phyloP scores from a whole-genome alignment of 1,140 invertebrate species.

The Coenobita brevimanus region DNA sequence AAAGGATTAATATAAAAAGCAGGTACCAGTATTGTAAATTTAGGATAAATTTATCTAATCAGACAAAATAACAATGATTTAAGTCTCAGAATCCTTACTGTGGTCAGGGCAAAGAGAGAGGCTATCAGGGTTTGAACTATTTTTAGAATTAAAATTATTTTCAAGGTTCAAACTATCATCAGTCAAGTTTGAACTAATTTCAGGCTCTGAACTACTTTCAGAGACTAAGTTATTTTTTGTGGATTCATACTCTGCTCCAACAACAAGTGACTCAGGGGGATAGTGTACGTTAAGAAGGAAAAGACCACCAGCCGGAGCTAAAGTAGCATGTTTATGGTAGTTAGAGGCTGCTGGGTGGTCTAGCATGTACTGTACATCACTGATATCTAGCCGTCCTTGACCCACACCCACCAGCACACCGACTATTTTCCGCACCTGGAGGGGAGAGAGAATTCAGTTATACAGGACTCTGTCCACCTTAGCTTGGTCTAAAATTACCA shows the following conservation, averaged over 20 bases:
- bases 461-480: constrained; percentile 35
- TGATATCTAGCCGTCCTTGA: constrained; percentile 76
- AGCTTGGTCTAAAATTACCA: neutral
- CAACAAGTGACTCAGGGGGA: constrained; percentile 70
- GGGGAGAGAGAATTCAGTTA: constrained; percentile 68
- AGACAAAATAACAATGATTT: too few relatives aligned
- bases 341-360: constrained; percentile 81
- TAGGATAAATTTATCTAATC: too few relatives aligned
- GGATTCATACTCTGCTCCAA: neutral
- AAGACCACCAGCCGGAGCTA: constrained; percentile 78
- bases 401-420: constrained; percentile 79
- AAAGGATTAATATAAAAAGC: too few relatives aligned
- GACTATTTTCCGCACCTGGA: constrained; percentile 83
- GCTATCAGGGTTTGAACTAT: too few relatives aligned
- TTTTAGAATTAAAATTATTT: too few relatives aligned
- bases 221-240: too few relatives aligned
- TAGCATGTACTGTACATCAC: constrained; percentile 82
- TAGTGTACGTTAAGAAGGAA: constrained; percentile 83
- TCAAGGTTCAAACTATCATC: too few relatives aligned
- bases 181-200: too few relatives aligned
- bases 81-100: too few relatives aligned
- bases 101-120: too few relatives aligned
- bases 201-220: too few relatives aligned
- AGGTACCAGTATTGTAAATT: too few relatives aligned
- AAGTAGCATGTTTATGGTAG: constrained; percentile 75